Base-by-base conservation (phyloP, 1,140 invertebrate genomes). In the Fopius arisanus region DNA sequence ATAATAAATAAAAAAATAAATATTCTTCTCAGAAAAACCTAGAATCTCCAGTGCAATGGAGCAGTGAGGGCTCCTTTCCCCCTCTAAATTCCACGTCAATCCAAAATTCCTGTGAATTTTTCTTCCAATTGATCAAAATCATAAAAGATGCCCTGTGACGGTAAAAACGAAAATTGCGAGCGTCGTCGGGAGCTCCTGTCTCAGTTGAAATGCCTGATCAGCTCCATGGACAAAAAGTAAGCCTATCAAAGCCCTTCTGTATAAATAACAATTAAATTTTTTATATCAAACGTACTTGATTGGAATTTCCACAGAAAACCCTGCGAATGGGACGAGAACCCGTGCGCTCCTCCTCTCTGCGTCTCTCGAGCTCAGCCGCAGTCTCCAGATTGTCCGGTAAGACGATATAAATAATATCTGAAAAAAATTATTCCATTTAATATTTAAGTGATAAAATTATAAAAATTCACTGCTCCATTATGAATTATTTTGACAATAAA, bases 281-380 rank as follows among this genome's bases (percentile, higher is more conserved):
- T 28, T 21, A 4, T 28, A 70, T 40, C 10, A 62, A 37, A 29
- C 59, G 51, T 37, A 48, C 7, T 68, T 62, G 41, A 67, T 21
- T 31, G 72, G 12, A 19, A 41, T 43, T 48, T 70, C 66, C 10
- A 19, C 28, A 87, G 85, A 67, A 87, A 87, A 75, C 84, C 85
- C 16, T 87, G 86, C 59, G 86, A 87, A 67, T 87, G 86, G 86
- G 86, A 87, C 41, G 83, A 86, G 12, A 68, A 77, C 19, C 51
- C 78, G n/a, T 77, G 78, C 71, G 33, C 82, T 54, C 79, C 80
- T 23, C 76, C 78, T 31, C 75, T 78, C 28, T 59, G 54, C 54
- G 54, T 19, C 14, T n/a, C 19, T 19, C 14, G 23, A 26, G 10
- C 19, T 23, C 23, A 59, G 5, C 54, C 14, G 23, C 54, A 23